Evolutionary conservation across 2,113 vertebrate genomes (phyloP).

Genomic region (Platichthys stellatus): DNA sequence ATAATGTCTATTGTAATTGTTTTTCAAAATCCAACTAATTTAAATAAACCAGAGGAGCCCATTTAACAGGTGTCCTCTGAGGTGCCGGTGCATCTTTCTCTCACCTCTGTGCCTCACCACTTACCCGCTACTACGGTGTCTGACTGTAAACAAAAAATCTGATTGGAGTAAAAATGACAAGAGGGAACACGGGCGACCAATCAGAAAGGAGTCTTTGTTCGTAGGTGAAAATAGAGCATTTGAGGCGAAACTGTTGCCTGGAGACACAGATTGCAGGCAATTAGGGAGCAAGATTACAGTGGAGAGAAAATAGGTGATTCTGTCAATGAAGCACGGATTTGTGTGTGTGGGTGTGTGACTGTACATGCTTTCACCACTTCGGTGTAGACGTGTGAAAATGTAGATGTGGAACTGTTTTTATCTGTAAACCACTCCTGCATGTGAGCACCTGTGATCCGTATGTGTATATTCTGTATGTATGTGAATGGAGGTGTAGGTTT

Average conservation of each 20-base stretch:
- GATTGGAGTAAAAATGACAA: constrained; percentile 58
- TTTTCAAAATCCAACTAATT: too few species aligned
- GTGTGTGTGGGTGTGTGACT: constrained; percentile 27
- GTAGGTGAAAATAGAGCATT: constrained; percentile 69
- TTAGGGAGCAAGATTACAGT: constrained; percentile 72
- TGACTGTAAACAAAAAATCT: constrained; percentile 46
- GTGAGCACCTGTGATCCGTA: not conserved
- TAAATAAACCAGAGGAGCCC: too few species aligned
- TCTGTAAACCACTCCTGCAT: not conserved
- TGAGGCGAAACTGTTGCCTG: constrained; percentile 73
- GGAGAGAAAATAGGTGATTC: constrained; percentile 64
- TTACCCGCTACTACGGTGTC: constrained; percentile 16
- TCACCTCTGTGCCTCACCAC: constrained; percentile 27
- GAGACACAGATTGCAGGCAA: constrained; percentile 75
- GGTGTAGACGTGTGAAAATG: constrained; percentile 29
- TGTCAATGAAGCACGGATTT: constrained; percentile 63
- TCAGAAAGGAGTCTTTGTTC: constrained; percentile 64
- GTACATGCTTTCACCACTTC: constrained; percentile 9
- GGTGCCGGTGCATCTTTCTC: constrained; percentile 44
- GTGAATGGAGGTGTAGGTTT: not conserved
- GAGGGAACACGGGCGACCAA: constrained; percentile 44
- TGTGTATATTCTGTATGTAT: not conserved
- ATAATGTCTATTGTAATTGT: constrained; percentile 9
- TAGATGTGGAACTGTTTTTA: not conserved
- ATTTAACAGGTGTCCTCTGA: constrained; percentile 25